Percentiles rank a stretch among this genome's conserved stretches.
Evolutionary conservation across 2,797 vertebrate genomes (phyloP).

Genomic region (Centropyge bicolor): DNA sequence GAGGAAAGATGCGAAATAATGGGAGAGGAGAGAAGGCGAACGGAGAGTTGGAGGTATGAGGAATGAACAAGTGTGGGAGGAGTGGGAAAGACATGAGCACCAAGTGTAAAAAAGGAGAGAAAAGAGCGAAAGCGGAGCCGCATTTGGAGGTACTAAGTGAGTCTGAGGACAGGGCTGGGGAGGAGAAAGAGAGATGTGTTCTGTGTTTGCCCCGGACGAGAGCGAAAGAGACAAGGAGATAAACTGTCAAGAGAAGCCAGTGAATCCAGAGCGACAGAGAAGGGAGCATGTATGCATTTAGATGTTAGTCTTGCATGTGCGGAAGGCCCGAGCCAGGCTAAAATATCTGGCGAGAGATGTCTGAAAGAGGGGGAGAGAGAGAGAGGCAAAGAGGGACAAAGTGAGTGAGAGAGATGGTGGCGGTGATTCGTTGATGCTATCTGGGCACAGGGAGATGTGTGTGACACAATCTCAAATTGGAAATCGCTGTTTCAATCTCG

Average conservation of each 20-base stretch:
- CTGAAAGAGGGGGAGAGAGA: conserved; percentile 27
- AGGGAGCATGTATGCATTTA: conserved; percentile 69
- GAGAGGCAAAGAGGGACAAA: conserved; percentile 58
- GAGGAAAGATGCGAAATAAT: conserved; percentile 55
- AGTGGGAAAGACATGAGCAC: conserved; percentile 64
- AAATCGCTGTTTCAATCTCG: conserved; percentile 89
- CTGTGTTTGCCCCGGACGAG: conserved; percentile 59
- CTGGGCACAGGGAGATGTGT: conserved; percentile 81
- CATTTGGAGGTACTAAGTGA: conserved; percentile 64
- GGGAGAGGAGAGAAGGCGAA: conserved; percentile 39
- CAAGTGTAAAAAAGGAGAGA: conserved; percentile 37
- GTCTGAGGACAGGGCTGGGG: conserved; percentile 42
- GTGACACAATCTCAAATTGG: conserved; percentile 90
- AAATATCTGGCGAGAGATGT: conserved; percentile 61
- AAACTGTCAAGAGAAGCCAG: conserved; percentile 71
- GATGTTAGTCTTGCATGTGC: conserved; percentile 61
- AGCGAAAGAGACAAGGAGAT: conserved; percentile 76
- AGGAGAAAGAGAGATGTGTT: conserved; percentile 67
- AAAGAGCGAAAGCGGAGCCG: conserved; percentile 41
- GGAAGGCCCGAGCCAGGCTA: conserved; percentile 47
- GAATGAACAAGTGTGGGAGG: conserved; percentile 69
- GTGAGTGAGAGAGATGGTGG: conserved; percentile 79
- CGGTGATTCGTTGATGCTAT: conserved; percentile 84
- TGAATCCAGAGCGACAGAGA: conserved; percentile 70
- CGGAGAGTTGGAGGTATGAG: conserved; percentile 56